Base-by-base conservation (phyloP, 2,888 invertebrate species). In the Anorthoa munda region DNA sequence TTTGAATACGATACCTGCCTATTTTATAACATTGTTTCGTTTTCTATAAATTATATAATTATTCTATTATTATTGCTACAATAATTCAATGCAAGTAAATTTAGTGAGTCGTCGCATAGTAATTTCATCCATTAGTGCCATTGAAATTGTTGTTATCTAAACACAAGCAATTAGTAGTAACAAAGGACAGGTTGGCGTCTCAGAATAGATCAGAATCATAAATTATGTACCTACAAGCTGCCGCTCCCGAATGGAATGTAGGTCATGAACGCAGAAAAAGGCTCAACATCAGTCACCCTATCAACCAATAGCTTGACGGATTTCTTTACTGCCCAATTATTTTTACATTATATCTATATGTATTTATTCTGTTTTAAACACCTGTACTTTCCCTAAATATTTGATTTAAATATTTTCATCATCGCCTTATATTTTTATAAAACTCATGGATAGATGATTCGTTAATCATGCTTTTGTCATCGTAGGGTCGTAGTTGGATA, bases 211-310 rank as follows among this genome's bases (percentile, higher is more conserved):
- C 78, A 86, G 82, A 73, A 84, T 79, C 85, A 89, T 93, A 89
- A 91, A 92, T 90, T 90, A 92, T 92, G 87, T 84, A 92, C 71
- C 81, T 86, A 81, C 78, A 74, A 85, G 78, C 83, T 85, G 79
- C 85, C 82, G 83, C 79, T 84, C 82, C 81, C 79, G 84, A 89
- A 87, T 79, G 84, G 86, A 88, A 91, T 88, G 83, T 90, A 88
- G 90, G 91, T 89, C 90, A 86, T 84, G 81, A 81, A 80, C 81
- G 72, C 77, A 77, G 78, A 76, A 77, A 84, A 84, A 80, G 75
- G 78, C 67, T 77, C 75, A 67, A 79, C 66, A 72, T 77, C 71
- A 72, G 66, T 65, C 71, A 70, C 64, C 39, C 65, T 66, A 69
- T 71, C 63, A 51, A 46, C 13, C 21, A 51, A 73, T 58, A 63